These are phyloP conservation scores for Parnassius apollo DNA, from an alignment of 2,888 invertebrate genomes.

Conservation along the genomic window DNA sequence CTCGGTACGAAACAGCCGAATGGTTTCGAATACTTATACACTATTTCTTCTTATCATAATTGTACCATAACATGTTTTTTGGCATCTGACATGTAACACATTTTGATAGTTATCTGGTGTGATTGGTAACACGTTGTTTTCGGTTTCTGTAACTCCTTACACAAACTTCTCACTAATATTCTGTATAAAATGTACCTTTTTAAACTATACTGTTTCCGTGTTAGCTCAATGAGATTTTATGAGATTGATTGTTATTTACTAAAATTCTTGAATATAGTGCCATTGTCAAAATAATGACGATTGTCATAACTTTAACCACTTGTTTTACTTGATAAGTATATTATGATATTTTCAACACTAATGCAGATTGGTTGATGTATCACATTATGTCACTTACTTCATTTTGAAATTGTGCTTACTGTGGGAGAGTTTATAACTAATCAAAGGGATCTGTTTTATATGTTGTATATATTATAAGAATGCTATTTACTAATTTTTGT, in stretches of 20 bases:
- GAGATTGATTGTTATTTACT: slow-evolving; percentile 32
- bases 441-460: slow-evolving; percentile 29
- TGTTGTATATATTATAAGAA: slow-evolving; percentile 32
- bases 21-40: slow-evolving; percentile 17
- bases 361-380: slow-evolving; percentile 11
- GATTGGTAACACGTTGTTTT: slow-evolving; percentile 16
- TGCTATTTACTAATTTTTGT: slow-evolving; percentile 23
- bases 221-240: slow-evolving; percentile 30
- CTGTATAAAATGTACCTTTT: slow-evolving; percentile 25
- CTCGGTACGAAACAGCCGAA: slow-evolving; percentile 5
- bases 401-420: slow-evolving; percentile 24
- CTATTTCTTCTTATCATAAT: slow-evolving; percentile 10
- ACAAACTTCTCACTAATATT: slow-evolving; percentile 25
- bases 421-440: slow-evolving; percentile 20
- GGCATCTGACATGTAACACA: not conserved
- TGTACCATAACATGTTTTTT: slow-evolving; percentile 1
- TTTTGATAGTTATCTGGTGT: slow-evolving; percentile 3
- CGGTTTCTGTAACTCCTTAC: slow-evolving; percentile 24
- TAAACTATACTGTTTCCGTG: slow-evolving; percentile 28
- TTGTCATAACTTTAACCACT: slow-evolving; percentile 36
- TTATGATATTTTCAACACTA: slow-evolving; percentile 8
- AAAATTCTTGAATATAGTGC: slow-evolving; percentile 58
- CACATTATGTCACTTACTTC: slow-evolving; percentile 20
- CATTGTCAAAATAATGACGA: slow-evolving; percentile 59
- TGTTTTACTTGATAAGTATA: slow-evolving; percentile 22